Evolutionary conservation across 2,113 vertebrate genomes (phyloP).

Genomic region (Myotis yumanensis): DNA sequence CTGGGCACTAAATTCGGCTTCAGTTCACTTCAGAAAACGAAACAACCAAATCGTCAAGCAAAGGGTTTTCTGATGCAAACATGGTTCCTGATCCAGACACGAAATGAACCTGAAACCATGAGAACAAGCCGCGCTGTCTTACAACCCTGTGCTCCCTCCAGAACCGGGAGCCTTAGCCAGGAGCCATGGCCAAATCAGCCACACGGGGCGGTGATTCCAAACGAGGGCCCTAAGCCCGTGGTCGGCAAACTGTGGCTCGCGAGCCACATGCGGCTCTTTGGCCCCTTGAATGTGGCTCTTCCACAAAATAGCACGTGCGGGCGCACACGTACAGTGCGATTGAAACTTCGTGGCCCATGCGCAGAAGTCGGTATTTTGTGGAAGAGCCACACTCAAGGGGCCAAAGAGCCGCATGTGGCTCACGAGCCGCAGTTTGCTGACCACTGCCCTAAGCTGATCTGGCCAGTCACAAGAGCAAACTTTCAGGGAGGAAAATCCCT

Average conservation of each 20-base stretch:
- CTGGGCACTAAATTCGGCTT: not conserved
- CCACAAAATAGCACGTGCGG: no score
- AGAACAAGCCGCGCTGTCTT: not conserved
- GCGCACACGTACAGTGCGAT: no score
- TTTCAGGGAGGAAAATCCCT: not conserved
- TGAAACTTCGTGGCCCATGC: no score
- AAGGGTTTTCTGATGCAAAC: not conserved
- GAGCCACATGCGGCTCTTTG: no score
- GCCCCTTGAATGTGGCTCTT: no score
- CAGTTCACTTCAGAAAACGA: slow-evolving; percentile 23
- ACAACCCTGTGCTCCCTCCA: not conserved
- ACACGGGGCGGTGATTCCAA: not conserved
- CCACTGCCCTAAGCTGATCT: not conserved
- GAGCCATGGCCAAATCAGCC: not conserved
- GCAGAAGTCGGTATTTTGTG: no score
- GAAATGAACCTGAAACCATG: not conserved
- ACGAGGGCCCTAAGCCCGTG: not conserved
- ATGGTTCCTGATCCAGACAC: not conserved
- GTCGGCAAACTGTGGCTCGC: no score
- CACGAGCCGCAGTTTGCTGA: no score
- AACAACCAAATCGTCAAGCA: not conserved
- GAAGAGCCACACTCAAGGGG: no score
- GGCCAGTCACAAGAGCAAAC: not conserved
- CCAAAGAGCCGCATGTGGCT: no score
- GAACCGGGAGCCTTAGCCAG: not conserved